Evolutionary conservation across 2,888 invertebrate genomes (phyloP), one percentile per base, ranked within the genome.

Genomic region (Troides oblongomaculatus): DNA sequence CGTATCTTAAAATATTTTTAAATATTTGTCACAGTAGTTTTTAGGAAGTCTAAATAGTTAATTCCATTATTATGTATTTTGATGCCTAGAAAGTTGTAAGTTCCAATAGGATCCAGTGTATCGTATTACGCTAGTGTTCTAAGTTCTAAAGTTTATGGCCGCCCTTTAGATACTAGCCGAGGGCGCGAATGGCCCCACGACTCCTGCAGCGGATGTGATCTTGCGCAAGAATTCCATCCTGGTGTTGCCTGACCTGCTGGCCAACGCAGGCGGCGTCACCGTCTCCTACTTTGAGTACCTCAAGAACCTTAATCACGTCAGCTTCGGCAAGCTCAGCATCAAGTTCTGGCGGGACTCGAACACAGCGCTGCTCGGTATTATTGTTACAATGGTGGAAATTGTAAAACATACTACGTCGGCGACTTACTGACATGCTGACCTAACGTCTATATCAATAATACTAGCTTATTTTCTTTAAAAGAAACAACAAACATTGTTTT

Each of bases 221-320:
- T 93, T 98, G 66, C 93, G 95, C 68, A 93, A 95, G 71, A 94
- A 94, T 75, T 96, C 96, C 72, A 92, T 97, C 73, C 93, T 98
- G 67, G 95, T 97, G 72, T 94, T 98, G 74, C 97, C 98, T 18
- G 97, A 96, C 89, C 89, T 96, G 83, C 94, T 94, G 75, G 90
- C 94, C 71, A 96, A 96, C 83, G 95, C 96, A 69, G 97, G 97
- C 81, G 97, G 97, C 89, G 97, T 98, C 68, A 97, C 97, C 21
- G 97, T 98, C 63, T 97, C 97, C 68, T 97, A 97, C 93, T 98
- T 98, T 86, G 97, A 97, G 88, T 97, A 96, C 96, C 93, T 97
- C 77, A 98, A 97, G 89, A 97, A 97, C 87, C 92, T 97, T 71
- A 97, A 97, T 87, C 97, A 98, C 87, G 97, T 97, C 71, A 97